phyloP scores from a whole-genome alignment of 1,140 invertebrate species.

The Sinella curviseta region DNA sequence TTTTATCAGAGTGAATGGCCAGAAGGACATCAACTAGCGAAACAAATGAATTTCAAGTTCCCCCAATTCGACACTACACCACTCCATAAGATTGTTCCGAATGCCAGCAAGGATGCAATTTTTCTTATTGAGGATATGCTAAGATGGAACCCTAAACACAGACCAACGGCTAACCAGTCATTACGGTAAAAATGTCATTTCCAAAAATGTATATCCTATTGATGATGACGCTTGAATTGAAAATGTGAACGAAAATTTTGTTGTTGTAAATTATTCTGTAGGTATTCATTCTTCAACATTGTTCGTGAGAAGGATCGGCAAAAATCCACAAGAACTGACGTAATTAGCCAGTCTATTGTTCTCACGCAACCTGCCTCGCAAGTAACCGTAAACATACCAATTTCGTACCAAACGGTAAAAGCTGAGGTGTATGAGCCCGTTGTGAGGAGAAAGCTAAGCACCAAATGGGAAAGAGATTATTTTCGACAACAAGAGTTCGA shows the following conservation, averaged over 20 bases:
- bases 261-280: neutral
- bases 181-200: slow-evolving; percentile 63
- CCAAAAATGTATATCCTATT: neutral
- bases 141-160: slow-evolving; percentile 86
- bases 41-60: slow-evolving; percentile 94
- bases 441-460: slow-evolving; percentile 36
- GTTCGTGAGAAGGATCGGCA: slow-evolving; percentile 30
- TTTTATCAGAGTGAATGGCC: slow-evolving; percentile 81
- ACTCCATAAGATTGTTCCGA: slow-evolving; percentile 77
- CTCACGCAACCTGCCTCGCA: slow-evolving; percentile 42
- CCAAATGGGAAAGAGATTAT: slow-evolving; percentile 43
- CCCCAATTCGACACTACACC: slow-evolving; percentile 80
- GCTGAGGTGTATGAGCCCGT: slow-evolving; percentile 44
- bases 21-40: slow-evolving; percentile 89
- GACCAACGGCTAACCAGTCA: slow-evolving; percentile 86
- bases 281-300: slow-evolving; percentile 45
- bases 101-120: slow-evolving; percentile 79
- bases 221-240: too few species aligned
- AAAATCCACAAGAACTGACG: slow-evolving; percentile 26
- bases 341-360: slow-evolving; percentile 44
- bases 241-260: too few species aligned
- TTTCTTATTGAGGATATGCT: slow-evolving; percentile 83
- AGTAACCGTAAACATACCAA: slow-evolving; percentile 41
- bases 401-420: slow-evolving; percentile 40
- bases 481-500: slow-evolving; percentile 39